Evolutionary conservation across 2,797 vertebrate species (phyloP).

Genomic region (Malurus splendens): DNA sequence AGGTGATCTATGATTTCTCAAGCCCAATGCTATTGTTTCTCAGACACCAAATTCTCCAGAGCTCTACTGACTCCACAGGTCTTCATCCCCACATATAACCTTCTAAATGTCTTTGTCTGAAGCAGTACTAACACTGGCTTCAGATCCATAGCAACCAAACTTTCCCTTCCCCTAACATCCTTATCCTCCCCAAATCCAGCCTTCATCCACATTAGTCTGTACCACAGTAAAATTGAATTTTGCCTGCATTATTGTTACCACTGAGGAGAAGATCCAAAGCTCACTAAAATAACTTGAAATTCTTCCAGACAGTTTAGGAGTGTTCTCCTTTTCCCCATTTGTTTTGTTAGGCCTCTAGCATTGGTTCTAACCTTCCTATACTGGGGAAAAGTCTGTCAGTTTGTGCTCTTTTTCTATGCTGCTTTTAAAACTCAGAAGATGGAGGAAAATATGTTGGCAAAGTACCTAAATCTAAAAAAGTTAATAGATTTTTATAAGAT

Average conservation of each 20-base stretch:
- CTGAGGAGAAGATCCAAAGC: neutral
- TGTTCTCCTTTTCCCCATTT: neutral
- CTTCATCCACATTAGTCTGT: neutral
- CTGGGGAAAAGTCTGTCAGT: neutral
- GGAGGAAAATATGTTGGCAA: neutral
- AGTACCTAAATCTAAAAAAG: neutral
- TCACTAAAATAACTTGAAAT: neutral
- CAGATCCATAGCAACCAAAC: neutral
- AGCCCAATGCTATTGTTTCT: neutral
- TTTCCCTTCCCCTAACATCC: neutral
- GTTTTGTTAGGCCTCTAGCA: neutral
- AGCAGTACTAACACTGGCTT: neutral
- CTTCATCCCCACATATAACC: neutral
- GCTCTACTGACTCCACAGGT: neutral
- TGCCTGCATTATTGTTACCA: neutral
- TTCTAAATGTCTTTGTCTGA: neutral
- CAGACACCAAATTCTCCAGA: neutral
- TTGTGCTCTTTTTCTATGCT: neutral
- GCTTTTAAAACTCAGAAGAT: neutral
- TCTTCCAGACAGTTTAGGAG: neutral
- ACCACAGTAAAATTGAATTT: neutral
- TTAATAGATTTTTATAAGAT: neutral
- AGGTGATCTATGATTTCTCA: neutral
- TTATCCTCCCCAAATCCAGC: neutral
- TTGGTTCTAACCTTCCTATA: neutral